Evolutionary conservation across 2,797 vertebrate species (phyloP).

Genomic region (Danio albolineatus): DNA sequence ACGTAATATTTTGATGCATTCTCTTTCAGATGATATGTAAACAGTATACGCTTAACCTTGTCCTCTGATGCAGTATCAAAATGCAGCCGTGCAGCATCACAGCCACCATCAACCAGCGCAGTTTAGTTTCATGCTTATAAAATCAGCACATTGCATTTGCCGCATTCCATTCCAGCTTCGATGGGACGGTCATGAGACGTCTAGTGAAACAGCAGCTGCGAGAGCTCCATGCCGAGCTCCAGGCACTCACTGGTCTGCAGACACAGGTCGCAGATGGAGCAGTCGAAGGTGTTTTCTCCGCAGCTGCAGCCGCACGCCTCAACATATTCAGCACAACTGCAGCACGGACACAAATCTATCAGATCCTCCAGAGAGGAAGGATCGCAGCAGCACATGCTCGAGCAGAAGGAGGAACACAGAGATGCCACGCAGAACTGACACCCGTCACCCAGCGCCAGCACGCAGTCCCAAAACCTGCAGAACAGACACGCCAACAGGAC

Average conservation of each 20-base stretch:
- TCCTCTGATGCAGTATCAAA: conserved; percentile 10
- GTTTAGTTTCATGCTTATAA: conserved; percentile 14
- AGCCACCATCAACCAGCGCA: conserved; percentile 16
- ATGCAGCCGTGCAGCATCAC: conserved; percentile 34
- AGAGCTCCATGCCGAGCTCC: conserved; percentile 82
- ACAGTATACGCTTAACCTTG: neutral
- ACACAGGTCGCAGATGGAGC: conserved; percentile 71
- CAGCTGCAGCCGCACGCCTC: conserved; percentile 56
- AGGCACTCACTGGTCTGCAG: conserved; percentile 78
- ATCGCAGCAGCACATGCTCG: conserved; percentile 65
- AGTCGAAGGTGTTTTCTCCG: conserved; percentile 58
- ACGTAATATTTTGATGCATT: neutral
- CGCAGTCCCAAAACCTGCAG: conserved; percentile 75
- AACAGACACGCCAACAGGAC: conserved; percentile 77
- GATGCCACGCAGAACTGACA: conserved; percentile 65
- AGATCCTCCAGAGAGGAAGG: conserved; percentile 65
- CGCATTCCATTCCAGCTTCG: conserved; percentile 28
- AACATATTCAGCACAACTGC: conserved; percentile 55
- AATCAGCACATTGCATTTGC: conserved; percentile 15
- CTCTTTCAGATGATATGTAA: neutral
- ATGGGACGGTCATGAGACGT: conserved; percentile 22
- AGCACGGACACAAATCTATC: conserved; percentile 59
- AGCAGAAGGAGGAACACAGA: conserved; percentile 66
- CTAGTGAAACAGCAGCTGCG: conserved; percentile 79
- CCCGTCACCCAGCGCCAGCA: conserved; percentile 65